Evolutionary conservation across 2,888 invertebrate genomes (phyloP), one percentile per base, ranked within the genome.

Genomic region (Sisyra nigra): DNA sequence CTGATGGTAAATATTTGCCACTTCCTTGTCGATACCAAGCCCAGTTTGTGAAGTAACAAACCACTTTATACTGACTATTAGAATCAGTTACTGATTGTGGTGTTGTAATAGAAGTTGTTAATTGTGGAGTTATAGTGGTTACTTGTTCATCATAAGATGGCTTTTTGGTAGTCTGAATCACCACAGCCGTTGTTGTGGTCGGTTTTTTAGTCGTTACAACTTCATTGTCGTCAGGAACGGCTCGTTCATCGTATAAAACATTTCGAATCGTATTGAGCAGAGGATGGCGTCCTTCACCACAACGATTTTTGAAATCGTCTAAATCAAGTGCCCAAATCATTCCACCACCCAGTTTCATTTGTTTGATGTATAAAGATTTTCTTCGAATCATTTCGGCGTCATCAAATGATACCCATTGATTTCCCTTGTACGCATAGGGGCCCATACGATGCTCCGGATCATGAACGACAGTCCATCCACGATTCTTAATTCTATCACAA

Each of bases 1-100:
- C 78, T 47, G 75, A 77, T 0, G 89, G 89, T 11, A 84, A 60
- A 55, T 74, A 89, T 60, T 85, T 86, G 14, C 86, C 88, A 45
- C 74, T 69, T 1, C 79, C 80, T 53, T 84, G 85, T 49, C 88
- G 76, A 61, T 91, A 91, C 87, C 88, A 91, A 18, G 91, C 87
- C 91, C 91, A 92, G 56, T 91, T 91, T 0, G 89, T 89, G 58
- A 88, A 91, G 57, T 91, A 91, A 54, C 91, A 91, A 3, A 91
- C 79, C 1, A 89, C 78, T 66, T 87, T 89, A 54, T 71, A 87
- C 36, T 54, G 53, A 24, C 24, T 24, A 7, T 24, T 24, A 4
- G 57, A 56, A 43, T 51, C 50, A 9, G 47, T 45, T 7, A 45
- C 45, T 1, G 49, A 43, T 19, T 42, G 45, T 2, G 43, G 41